Evolutionary conservation across 2,888 invertebrate genomes (phyloP), one percentile per base, ranked within the genome.

Genomic region (Eristalis intricaria): DNA sequence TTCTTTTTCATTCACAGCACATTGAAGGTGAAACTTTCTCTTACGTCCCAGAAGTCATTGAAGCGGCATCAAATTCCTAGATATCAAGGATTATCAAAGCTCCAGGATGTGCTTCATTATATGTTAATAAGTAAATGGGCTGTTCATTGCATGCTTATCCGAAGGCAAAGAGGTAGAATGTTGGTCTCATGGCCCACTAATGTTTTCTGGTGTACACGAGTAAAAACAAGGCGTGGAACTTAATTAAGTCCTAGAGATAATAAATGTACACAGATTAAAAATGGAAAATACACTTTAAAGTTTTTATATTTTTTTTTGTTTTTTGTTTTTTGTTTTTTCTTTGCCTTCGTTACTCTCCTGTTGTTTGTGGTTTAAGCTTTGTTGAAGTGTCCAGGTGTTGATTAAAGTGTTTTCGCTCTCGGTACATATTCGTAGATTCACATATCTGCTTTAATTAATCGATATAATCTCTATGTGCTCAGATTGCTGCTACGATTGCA

Each of bases 61-160:
- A 81, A 74, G 74, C 63, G 64, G 43, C 69, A 75, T 69, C 68
- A 75, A 81, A 81, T 81, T 81, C 61, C 69, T 63, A 81, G 73
- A 81, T 64, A 75, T 75, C 63, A 74, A 40, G 81, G 81, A 81
- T 81, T 74, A 81, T 64, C 74, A 69, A 43, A 81, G 74, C 64
- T 40, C 63, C 40, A 58, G 74, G 58, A 74, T 81, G 81, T 74
- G 81, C 81, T 75, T 81, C 81, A 75, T 81, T 69, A 81, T 81
- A 81, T 81, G 74, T 81, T 63, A 81, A 81, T 81, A 74, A 81
- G 81, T 75, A 81, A 81, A 81, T 75, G 68, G 63, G 66, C 66
- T 66, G 66, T 75, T 81, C 65, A 68, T 75, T 32, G 81, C 60
- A 61, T 58, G 63, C 66, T 81, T 75, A 56, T 74, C 61, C 56